Evolutionary conservation across 2,888 invertebrate species (phyloP).

Genomic region (Melangyna quadrimaculata): DNA sequence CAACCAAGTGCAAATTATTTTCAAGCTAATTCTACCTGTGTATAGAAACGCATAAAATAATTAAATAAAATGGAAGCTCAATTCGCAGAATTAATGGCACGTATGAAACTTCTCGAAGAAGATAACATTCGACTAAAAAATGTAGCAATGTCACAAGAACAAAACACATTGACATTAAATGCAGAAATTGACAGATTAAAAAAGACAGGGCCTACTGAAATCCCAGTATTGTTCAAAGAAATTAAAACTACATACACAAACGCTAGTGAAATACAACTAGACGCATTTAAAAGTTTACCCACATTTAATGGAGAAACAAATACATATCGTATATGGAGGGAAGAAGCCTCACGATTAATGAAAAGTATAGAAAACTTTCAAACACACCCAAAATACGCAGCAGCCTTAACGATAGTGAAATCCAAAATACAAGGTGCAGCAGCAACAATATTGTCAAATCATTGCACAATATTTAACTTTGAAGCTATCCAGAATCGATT

Average conservation of each 20-base stretch:
- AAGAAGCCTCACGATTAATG: conserved; percentile 4
- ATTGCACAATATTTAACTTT: neutral
- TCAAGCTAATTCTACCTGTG: too few species aligned
- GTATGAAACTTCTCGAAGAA: too few species aligned
- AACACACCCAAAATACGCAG: neutral
- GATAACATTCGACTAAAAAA: too few species aligned
- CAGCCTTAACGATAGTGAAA: neutral
- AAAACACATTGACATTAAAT: too few species aligned
- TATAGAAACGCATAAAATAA: too few species aligned
- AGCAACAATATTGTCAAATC: neutral
- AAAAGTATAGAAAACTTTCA: neutral
- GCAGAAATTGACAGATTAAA: too few species aligned
- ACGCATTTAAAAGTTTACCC: neutral
- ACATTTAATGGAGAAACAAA: neutral
- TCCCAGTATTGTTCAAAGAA: neutral
- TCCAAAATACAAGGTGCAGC: neutral
- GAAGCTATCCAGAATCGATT: neutral
- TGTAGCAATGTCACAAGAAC: too few species aligned
- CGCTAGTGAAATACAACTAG: neutral
- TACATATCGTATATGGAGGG: conserved; percentile 51
- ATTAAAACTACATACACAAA: neutral
- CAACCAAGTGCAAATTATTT: too few species aligned
- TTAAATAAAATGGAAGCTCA: too few species aligned
- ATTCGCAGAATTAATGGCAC: too few species aligned
- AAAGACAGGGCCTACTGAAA: too few species aligned